Evolutionary conservation across 2,888 invertebrate genomes (phyloP), one percentile per base, ranked within the genome.

Genomic region (Marasmarcha lunaedactyla): DNA sequence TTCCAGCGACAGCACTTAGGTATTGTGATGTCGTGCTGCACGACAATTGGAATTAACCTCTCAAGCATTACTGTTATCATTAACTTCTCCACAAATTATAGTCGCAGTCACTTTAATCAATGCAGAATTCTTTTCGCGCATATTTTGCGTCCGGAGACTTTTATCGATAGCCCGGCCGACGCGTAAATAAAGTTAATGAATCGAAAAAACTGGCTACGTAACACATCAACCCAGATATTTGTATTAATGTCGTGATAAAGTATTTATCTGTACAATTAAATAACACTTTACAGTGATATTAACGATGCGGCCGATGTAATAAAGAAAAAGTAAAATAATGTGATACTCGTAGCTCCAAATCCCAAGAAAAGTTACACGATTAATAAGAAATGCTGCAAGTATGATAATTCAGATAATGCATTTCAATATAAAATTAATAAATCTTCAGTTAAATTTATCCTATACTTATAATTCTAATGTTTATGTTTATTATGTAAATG

Each of bases 101-200:
- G 55, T 55, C 55, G 55, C 58, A 57, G 58, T 55, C 53, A 59
- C 63, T 71, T 62, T 63, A 71, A 71, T 71, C 68, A 66, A 68
- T 61, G 59, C 55, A 60, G 68, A 71, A 67, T 71, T 69, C 60
- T 62, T 53, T 57, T 58, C 55, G 61, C 54, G 52, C 59, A 58
- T 69, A 71, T 72, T 73, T 62, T 57, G 53, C 55, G 48, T 53
- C 57, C 12, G 12, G 57, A 60, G 60, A 65, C 64, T 58, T 64
- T 73, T 62, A 67, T 68, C 70, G 67, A 66, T 71, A 63, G 61
- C 71, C 64, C 70, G 65, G 63, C 59, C 63, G 46, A 58, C 55
- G 61, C 65, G 65, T 73, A 76, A 73, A 72, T 72, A 70, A 71
- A 71, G 56, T 66, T 72, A 74, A 76, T 72, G 69, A 72, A 63